phyloP scores from a whole-genome alignment of 2,888 invertebrate species.

The Patella caerulea region DNA sequence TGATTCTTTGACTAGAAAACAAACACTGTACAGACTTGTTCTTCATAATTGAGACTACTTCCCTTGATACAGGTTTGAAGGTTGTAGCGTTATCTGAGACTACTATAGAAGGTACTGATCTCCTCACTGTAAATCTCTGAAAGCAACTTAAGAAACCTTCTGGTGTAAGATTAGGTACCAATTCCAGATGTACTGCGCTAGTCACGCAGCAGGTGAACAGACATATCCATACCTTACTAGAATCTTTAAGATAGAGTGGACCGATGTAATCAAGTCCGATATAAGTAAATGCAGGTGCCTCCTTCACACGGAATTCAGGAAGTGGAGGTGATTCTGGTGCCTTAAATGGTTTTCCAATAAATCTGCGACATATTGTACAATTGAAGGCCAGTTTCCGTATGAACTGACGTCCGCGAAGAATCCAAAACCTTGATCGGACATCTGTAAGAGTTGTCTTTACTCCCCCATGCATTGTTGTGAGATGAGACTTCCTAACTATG shows the following conservation, averaged over 20 bases:
- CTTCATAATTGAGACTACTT: background rate
- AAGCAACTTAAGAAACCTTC: constrained; percentile 16
- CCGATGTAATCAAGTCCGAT: constrained; percentile 22
- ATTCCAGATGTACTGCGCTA: constrained; percentile 18
- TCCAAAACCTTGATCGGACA: background rate
- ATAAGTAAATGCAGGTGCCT: background rate
- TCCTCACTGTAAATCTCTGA: constrained; percentile 13
- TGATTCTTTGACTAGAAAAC: no score
- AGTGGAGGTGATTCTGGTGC: background rate
- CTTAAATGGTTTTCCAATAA: constrained; percentile 1
- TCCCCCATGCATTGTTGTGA: background rate
- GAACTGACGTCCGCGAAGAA: background rate
- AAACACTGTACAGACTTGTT: background rate
- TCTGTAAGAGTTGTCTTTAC: background rate
- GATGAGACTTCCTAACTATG: background rate
- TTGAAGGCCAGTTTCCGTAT: background rate
- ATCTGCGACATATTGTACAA: background rate
- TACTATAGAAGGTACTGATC: constrained; percentile 6
- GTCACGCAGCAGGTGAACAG: constrained; percentile 16
- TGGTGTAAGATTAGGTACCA: constrained; percentile 8
- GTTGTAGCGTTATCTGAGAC: constrained; percentile 21
- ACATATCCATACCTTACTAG: constrained; percentile 1
- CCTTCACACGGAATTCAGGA: background rate
- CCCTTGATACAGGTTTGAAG: constrained; percentile 13
- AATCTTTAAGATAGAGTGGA: constrained; percentile 12